phyloP scores from a whole-genome alignment of 2,113 vertebrate species.

The Ageneiosus marmoratus region DNA sequence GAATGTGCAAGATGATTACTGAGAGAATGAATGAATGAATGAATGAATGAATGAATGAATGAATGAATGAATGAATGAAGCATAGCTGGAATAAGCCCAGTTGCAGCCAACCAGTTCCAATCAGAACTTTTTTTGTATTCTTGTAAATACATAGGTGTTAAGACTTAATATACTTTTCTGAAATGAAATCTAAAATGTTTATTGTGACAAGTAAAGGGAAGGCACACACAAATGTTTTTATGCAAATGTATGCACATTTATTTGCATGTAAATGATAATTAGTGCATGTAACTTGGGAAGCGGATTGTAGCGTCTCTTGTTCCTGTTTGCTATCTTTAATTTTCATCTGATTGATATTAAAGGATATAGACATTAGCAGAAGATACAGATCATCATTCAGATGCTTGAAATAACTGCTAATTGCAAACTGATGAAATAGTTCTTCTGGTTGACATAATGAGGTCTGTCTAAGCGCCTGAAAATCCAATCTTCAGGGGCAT shows the following conservation, averaged over 20 bases:
- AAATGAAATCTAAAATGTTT: background rate
- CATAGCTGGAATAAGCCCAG: background rate
- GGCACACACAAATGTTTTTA: conserved; percentile 23
- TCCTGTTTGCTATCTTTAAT: conserved; percentile 32
- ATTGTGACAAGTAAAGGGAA: conserved; percentile 20
- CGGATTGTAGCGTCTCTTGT: conserved; percentile 13
- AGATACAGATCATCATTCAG: conserved; percentile 32
- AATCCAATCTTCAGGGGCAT: conserved; percentile 46
- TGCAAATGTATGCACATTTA: conserved; percentile 31
- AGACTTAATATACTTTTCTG: conserved; percentile 4
- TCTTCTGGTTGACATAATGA: conserved; percentile 44
- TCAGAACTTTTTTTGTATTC: too few species aligned
- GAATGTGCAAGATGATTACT: background rate
- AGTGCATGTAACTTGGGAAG: conserved; percentile 13
- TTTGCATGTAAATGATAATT: conserved; percentile 42
- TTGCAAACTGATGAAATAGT: conserved; percentile 45
- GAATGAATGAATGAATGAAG: background rate
- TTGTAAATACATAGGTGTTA: background rate
- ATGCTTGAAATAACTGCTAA: conserved; percentile 44
- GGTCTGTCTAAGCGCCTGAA: conserved; percentile 37
- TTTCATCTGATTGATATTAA: conserved; percentile 19
- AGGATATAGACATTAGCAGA: conserved; percentile 34
- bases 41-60: background rate
- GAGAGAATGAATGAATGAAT: background rate
- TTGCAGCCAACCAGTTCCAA: background rate